phyloP scores from a whole-genome alignment of 2,797 vertebrate species.

The Darevskia mixta region DNA sequence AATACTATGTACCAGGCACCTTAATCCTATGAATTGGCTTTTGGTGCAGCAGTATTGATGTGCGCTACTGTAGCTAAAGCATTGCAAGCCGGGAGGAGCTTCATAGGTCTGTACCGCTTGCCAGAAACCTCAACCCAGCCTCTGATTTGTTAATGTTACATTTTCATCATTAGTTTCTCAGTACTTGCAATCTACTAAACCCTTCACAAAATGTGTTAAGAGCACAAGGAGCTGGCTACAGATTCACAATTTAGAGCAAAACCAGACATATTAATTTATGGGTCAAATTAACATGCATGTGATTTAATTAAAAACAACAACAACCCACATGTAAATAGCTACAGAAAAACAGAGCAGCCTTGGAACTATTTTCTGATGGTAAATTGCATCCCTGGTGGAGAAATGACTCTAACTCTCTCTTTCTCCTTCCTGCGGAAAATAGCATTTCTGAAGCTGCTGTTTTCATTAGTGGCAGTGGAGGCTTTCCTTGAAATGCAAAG shows the following conservation, averaged over 20 bases:
- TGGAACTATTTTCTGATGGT: neutral
- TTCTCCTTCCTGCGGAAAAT: neutral
- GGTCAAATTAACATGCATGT: neutral
- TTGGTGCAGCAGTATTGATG: neutral
- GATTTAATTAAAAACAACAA: neutral
- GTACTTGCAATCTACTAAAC: neutral
- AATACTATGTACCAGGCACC: neutral
- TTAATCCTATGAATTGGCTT: neutral
- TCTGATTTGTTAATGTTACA: neutral
- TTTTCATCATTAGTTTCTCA: neutral
- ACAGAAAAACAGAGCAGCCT: neutral
- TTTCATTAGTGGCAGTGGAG: neutral
- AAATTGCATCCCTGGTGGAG: neutral
- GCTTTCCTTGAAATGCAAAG: neutral
- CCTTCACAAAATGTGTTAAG: neutral
- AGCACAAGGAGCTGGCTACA: neutral
- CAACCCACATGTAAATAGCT: neutral
- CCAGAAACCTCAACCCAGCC: neutral
- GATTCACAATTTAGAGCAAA: neutral
- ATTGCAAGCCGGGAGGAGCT: neutral
- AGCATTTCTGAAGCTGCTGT: neutral
- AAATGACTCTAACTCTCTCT: too few species aligned
- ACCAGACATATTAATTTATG: neutral
- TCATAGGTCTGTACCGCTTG: neutral
- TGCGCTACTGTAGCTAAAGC: neutral